Percentiles rank a stretch among this genome's conserved stretches.
These are phyloP conservation scores for Bryconaethiops microstoma DNA, from an alignment of 2,797 vertebrate genomes.

Conservation along the genomic window DNA sequence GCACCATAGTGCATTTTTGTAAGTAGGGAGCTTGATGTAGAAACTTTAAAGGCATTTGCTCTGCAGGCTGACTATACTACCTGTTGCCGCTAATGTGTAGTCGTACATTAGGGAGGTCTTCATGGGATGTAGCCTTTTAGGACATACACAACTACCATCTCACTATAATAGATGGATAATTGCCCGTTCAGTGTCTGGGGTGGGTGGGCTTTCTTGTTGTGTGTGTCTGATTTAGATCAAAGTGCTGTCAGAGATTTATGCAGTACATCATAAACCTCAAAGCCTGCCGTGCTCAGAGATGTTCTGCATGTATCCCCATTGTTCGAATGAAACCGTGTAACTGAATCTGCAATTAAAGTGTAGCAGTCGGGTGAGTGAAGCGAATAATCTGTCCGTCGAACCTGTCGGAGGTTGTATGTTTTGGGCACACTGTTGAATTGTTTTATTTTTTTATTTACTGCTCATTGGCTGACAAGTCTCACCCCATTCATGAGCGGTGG, in stretches of 20 bases:
- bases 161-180: constrained; percentile 16
- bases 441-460: constrained; percentile 62
- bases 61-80: not conserved
- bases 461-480: constrained; percentile 70
- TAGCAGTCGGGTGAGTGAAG: not conserved
- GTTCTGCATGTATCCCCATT: not conserved
- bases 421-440: constrained; percentile 60
- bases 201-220: not conserved
- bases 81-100: not conserved
- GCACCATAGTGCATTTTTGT: too few species aligned
- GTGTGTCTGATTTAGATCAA: constrained; percentile 11
- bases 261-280: constrained; percentile 25
- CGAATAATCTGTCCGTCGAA: constrained; percentile 14
- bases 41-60: not conserved
- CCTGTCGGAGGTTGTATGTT: constrained; percentile 29
- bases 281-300: not conserved
- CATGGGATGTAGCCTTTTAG: not conserved
- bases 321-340: constrained; percentile 1
- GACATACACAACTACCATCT: constrained; percentile 8
- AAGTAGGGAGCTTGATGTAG: too few species aligned
- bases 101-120: not conserved
- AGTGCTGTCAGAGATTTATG: constrained; percentile 9
- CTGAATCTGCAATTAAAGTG: not conserved
- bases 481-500: constrained; percentile 69
- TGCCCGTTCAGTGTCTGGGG: constrained; percentile 1